Evolutionary conservation across 2,888 invertebrate genomes (phyloP).

Genomic region (Melinopterus prodromus): DNA sequence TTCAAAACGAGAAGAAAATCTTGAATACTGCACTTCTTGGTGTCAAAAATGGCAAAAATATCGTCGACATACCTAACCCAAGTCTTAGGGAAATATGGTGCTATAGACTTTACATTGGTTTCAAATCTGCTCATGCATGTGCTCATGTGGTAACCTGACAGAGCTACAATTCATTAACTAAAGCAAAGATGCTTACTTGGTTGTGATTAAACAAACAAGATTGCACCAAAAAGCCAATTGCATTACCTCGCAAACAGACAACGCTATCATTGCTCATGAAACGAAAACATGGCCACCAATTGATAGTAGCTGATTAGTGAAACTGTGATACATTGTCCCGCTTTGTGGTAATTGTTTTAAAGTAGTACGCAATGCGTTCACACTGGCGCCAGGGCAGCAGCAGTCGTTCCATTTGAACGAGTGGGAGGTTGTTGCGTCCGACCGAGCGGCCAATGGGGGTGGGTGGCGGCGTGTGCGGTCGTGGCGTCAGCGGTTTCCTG

Average conservation of each 20-base stretch:
- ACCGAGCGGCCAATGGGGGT: neutral
- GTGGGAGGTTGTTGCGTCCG: neutral
- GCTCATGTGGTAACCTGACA: no score
- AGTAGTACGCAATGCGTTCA: neutral
- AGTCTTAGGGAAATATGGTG: no score
- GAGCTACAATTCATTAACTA: no score
- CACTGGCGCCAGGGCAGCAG: neutral
- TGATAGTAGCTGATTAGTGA: neutral
- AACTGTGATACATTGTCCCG: neutral
- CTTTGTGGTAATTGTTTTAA: neutral
- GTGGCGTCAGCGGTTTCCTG: slow-evolving; percentile 45
- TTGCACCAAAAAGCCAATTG: neutral
- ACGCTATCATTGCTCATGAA: neutral
- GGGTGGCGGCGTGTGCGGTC: slow-evolving; percentile 44
- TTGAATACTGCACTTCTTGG: no score
- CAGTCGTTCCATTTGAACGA: neutral
- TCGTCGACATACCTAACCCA: no score
- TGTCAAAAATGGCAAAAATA: no score
- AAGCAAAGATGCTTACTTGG: no score
- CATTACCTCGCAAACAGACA: neutral
- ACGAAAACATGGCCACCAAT: neutral
- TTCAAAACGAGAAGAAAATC: no score
- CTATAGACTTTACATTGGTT: no score
- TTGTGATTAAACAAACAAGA: no score
- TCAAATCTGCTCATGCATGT: no score